Evolutionary conservation across 37 sponge, comb jelly and placozoan genomes (phyloP), one percentile per base, ranked within the genome.

Genomic region (Petrosia ficiformis): DNA sequence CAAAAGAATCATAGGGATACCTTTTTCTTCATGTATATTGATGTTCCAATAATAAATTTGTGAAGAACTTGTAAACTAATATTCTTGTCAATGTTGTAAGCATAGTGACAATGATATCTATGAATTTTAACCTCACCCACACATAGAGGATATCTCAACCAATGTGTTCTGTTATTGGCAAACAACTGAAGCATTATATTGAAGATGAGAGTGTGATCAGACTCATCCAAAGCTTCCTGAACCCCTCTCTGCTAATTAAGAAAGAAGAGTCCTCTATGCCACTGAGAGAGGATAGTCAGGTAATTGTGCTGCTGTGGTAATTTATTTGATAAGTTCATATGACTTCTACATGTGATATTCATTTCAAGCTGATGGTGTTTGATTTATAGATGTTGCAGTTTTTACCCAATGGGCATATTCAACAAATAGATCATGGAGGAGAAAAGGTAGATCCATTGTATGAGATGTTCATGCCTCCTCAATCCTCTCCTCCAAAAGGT

Each of bases 141-240:
- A 19, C 14, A 48, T 48, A 48, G 54, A 48, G 14, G 14, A 48
- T 14, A 8, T 48, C 54, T 48, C 54, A 14, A 48, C 54, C 54
- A 8, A 14, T 48, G 54, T 19, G 54, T 48, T 14, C 14, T 48
- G 54, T 48, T 19, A 48, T 48, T 19, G 54, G 14, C 54, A 8
- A 48, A 14, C 54, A 48, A 14, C 54, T 48, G 14, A 48, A 48
- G 54, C 54, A 8, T 48, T 39, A 68, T n/a, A 21, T 68, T 22
- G 26, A n/a, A 11, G 63, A n/a, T n/a, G 63, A 61, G 25, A 78
- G 70, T 4, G 71, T 72, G 59, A 68, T 88, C 25, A 36, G 79
- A 25, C 59, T 87, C 3, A 71, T 87, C 57, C 87, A 77, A 42
- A 72, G 87, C 52, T 87, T 81, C 82, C 78, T 87, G 33, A 22